Base-by-base conservation (phyloP, 2,888 invertebrate genomes). In the Gymnosoma rotundatum region DNA sequence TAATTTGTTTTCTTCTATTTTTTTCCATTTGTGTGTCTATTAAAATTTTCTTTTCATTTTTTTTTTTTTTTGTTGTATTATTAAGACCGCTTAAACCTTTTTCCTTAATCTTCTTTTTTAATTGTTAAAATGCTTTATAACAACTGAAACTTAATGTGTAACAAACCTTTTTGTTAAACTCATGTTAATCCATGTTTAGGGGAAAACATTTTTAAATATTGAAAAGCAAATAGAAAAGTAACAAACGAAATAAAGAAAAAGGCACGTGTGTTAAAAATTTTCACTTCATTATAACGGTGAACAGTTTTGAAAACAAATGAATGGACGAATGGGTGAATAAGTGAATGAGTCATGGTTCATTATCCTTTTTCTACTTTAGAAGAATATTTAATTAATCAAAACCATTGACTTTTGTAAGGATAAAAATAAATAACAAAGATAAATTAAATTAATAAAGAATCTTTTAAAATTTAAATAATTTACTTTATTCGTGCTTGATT, bases 181-280 rank as follows among this genome's bases (percentile, higher is more conserved):
- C 48, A n/a, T 72, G 56, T 70, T 78, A 78, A 78, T 78, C 70
- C 70, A 48, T 21, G 48, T 56, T 75, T 56, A 20, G 20, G 48
- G 21, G 3, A 45, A 4, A 16, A 10, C 1, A 10, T 7, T 36
- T 56, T 54, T 36, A 56, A 52, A 54, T 36, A 54, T 50, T 50
- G 12, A 9, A 36, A 32, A 36, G 16, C 1, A 52, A 32, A 32
- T 2, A 14, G 38, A 25, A 14, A 45, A 36, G 25, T 25, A 25
- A 25, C 16, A 14, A 36, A 25, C 38, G 25, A 52, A 48, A 7
- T n/a, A 32, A 32, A 8, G 48, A 48, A 56, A 67, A 50, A 45
- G 81, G 75, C 76, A 76, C 76, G 81, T 76, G 81, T 82, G 50
- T 58, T 45, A 21, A 48, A 58, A 50, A 66, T 75, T 56, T 82